Percentiles rank a stretch among this genome's conserved stretches.
Conservation (phyloP, 1,140 invertebrate genomes). For the Stratiolaelaps scimitus region DNA sequence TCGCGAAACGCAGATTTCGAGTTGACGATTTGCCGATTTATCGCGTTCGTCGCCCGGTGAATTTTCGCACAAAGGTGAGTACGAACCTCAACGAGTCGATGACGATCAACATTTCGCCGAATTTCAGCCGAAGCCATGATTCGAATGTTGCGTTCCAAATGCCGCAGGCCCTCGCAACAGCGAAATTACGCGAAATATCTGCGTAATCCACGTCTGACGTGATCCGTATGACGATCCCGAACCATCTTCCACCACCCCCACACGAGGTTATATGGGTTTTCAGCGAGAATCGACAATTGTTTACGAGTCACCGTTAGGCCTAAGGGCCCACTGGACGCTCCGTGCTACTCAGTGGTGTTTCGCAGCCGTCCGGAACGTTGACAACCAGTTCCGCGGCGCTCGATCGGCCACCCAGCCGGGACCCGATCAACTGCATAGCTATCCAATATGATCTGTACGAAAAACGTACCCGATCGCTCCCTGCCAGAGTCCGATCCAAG, state of each 20-base stretch:
- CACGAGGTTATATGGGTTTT: conserved; percentile 1
- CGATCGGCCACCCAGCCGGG: too few species aligned
- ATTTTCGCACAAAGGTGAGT: conserved; percentile 12
- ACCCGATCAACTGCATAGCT: too few species aligned
- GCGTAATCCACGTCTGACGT: neutral
- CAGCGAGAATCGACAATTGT: neutral
- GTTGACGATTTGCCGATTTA: conserved; percentile 8
- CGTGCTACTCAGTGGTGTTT: too few species aligned
- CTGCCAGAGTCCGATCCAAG: too few species aligned
- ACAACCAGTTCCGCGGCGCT: too few species aligned
- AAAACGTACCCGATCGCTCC: too few species aligned
- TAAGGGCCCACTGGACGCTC: conserved; percentile 3
- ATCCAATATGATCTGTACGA: too few species aligned
- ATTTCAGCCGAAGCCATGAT: conserved; percentile 10
- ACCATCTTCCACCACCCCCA: neutral
- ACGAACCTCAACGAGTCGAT: neutral
- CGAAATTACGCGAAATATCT: conserved; percentile 26
- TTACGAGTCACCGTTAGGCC: conserved; percentile 25
- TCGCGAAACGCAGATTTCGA: conserved; percentile 10
- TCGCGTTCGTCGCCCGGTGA: conserved; percentile 1
- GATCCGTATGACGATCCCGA: neutral
- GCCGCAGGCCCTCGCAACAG: conserved; percentile 27
- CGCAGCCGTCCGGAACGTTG: too few species aligned
- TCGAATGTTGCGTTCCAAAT: conserved; percentile 28
- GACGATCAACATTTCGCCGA: neutral